Percentiles rank a stretch among this genome's conserved stretches.
phyloP scores from a whole-genome alignment of 2,113 vertebrate species.

The Himantopus leucocephalus region DNA sequence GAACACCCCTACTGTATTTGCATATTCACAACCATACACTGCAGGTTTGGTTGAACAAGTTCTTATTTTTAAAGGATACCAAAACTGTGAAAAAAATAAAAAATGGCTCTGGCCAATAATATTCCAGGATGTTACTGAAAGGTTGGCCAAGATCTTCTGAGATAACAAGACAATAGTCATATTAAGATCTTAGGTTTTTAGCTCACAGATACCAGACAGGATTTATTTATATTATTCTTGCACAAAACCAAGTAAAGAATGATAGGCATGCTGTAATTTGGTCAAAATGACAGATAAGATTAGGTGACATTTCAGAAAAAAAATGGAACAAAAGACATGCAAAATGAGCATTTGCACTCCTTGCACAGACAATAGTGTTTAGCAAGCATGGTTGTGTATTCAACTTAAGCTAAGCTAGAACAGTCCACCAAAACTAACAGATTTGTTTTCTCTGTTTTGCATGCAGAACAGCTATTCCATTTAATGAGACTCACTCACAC shows the following conservation, averaged over 20 bases:
- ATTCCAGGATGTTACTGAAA: background rate
- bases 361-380: background rate
- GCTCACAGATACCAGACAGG: background rate
- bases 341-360: background rate
- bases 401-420: background rate
- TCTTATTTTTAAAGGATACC: background rate
- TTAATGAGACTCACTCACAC: slow-evolving; percentile 26
- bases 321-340: background rate
- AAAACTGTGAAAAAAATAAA: background rate
- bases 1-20: accelerated
- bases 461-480: background rate
- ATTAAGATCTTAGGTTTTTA: background rate
- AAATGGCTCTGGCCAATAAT: background rate
- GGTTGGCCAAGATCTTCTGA: background rate
- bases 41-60: background rate
- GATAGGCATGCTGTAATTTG: background rate
- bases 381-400: background rate
- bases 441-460: background rate
- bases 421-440: background rate
- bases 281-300: background rate
- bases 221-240: background rate
- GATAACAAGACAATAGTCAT: background rate
- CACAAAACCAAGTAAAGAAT: background rate
- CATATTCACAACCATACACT: background rate
- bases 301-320: background rate